Conservation (phyloP, 1,140 invertebrate genomes). For the Lepidurus apus region DNA sequence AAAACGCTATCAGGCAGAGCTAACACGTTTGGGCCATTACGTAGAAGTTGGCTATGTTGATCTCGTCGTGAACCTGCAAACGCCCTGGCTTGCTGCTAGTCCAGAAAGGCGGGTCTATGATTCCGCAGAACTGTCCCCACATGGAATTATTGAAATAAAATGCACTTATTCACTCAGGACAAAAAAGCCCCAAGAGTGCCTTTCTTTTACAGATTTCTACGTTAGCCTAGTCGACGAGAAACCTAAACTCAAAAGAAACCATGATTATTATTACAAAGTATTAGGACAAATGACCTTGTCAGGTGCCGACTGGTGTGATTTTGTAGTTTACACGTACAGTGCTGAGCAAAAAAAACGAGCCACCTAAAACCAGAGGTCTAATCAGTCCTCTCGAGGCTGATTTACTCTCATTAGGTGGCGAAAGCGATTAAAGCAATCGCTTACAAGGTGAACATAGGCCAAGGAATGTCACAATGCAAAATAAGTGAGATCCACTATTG, state of each 20-base stretch:
- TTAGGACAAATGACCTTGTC: slow-evolving; percentile 26
- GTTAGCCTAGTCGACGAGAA: slow-evolving; percentile 21
- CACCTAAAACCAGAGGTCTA: too few relatives aligned
- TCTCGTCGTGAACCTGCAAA: slow-evolving; percentile 16
- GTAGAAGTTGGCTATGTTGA: neutral
- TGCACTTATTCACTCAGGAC: neutral
- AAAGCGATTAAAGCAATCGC: too few relatives aligned
- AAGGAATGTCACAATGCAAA: too few relatives aligned
- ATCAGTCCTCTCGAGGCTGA: too few relatives aligned
- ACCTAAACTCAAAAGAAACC: slow-evolving; percentile 3
- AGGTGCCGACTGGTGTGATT: slow-evolving; percentile 24
- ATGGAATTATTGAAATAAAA: slow-evolving; percentile 27
- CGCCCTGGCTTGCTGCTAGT: slow-evolving; percentile 22
- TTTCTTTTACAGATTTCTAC: neutral
- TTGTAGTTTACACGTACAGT: slow-evolving; percentile 27
- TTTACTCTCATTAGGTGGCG: too few relatives aligned
- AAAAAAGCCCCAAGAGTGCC: neutral
- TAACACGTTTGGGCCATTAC: neutral
- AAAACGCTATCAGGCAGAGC: slow-evolving; percentile 22
- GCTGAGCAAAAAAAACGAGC: too few relatives aligned
- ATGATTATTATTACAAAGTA: slow-evolving; percentile 25
- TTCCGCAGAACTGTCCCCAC: neutral
- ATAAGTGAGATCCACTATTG: too few relatives aligned
- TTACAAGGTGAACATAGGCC: too few relatives aligned
- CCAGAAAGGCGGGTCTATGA: slow-evolving; percentile 23